Evolutionary conservation across 1,140 invertebrate species (phyloP).

Genomic region (Myzus persicae): DNA sequence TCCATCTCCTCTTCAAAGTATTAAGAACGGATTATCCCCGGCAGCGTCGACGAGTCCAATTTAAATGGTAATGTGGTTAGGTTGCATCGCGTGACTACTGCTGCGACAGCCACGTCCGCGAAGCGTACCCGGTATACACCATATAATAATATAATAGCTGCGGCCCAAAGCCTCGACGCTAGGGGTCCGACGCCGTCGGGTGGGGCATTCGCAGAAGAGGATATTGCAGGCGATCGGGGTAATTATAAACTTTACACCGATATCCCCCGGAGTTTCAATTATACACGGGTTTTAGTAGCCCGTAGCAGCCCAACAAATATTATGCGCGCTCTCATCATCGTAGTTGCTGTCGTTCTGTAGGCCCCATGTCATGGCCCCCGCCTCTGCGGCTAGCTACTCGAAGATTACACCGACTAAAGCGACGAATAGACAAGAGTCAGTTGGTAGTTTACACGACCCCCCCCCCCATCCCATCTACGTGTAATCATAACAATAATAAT

Average conservation of each 20-base stretch:
- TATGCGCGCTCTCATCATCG: not conserved
- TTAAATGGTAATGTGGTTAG: slow-evolving; percentile 48
- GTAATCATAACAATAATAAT: not conserved
- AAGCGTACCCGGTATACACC: not conserved
- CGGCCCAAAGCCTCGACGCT: not conserved
- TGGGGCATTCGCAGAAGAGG: not conserved
- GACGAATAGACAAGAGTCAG: not conserved
- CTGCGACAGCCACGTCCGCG: not conserved
- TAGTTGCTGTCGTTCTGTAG: not conserved
- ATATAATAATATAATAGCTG: not conserved
- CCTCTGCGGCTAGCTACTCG: too few species aligned
- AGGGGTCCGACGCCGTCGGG: not conserved
- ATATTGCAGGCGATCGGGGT: not conserved
- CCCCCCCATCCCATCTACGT: not conserved
- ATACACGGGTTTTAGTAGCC: slow-evolving; percentile 10
- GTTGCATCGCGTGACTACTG: not conserved
- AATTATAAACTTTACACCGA: slow-evolving; percentile 55
- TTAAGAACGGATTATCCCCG: slow-evolving; percentile 47
- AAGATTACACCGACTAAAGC: not conserved
- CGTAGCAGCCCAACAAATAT: not conserved
- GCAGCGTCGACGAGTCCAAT: slow-evolving; percentile 13
- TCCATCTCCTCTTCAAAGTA: not conserved
- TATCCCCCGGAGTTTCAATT: slow-evolving; percentile 49
- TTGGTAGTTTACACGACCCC: not conserved
- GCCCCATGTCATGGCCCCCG: not conserved